Evolutionary conservation across 2,113 vertebrate genomes (phyloP).

Genomic region (Chiloscyllium plagiosum): DNA sequence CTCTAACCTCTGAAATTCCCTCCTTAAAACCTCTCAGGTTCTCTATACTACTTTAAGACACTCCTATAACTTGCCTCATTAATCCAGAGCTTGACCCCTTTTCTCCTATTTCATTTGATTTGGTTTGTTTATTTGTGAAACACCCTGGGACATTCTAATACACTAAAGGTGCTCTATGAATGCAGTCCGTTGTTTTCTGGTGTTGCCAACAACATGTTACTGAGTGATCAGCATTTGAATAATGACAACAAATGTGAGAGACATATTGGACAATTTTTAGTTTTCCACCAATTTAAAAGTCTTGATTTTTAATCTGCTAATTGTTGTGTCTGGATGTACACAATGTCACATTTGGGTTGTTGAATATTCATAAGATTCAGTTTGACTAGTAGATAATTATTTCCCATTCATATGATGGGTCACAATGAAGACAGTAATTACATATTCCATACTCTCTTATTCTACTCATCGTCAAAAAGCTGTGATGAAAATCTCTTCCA

Average conservation of each 20-base stretch:
- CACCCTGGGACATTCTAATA: not conserved
- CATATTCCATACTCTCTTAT: constrained; percentile 49
- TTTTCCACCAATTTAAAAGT: constrained; percentile 6
- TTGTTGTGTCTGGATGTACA: constrained; percentile 46
- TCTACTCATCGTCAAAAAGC: constrained; percentile 43
- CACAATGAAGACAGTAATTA: constrained; percentile 61
- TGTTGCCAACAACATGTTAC: not conserved
- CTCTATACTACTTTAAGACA: not conserved
- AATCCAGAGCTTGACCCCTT: not conserved
- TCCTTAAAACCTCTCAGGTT: not conserved
- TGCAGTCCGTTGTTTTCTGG: not conserved
- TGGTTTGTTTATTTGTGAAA: not conserved
- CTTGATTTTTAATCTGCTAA: constrained; percentile 38
- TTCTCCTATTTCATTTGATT: not conserved
- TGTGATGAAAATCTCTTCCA: constrained; percentile 21
- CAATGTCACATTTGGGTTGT: constrained; percentile 43
- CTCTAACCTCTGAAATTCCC: not conserved
- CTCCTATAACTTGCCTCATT: not conserved
- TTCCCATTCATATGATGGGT: constrained; percentile 59
- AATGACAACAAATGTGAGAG: not conserved
- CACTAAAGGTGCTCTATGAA: not conserved
- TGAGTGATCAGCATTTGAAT: not conserved
- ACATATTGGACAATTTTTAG: not conserved
- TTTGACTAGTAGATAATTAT: constrained; percentile 56
- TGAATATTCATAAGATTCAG: constrained; percentile 55